Conservation (phyloP, 2,888 invertebrate genomes). For the Folsomia manolachei region DNA sequence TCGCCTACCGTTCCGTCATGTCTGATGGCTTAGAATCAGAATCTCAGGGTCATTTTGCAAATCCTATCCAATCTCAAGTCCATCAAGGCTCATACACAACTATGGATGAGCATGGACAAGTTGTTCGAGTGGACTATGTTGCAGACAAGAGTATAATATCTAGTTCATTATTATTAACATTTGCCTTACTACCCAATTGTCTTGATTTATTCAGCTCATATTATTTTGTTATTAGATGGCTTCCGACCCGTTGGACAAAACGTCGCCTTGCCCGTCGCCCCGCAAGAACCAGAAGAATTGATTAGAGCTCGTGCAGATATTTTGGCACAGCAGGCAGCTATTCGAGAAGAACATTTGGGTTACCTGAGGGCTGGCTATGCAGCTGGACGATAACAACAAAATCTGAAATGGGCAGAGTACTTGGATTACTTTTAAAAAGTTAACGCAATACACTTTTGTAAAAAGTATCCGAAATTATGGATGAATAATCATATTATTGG, state of each 20-base stretch:
- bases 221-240: constrained; percentile 26
- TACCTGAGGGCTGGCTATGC: constrained; percentile 34
- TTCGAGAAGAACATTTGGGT: constrained; percentile 36
- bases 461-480: too few species aligned
- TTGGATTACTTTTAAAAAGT: too few species aligned
- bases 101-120: constrained; percentile 37
- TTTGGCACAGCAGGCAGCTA: constrained; percentile 26
- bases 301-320: constrained; percentile 34
- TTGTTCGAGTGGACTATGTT: constrained; percentile 37
- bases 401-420: too few species aligned
- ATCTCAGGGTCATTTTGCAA: constrained; percentile 33
- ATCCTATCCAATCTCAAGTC: constrained; percentile 37
- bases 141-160: constrained; percentile 37
- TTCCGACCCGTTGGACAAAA: constrained; percentile 27
- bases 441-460: too few species aligned
- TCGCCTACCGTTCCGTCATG: constrained; percentile 32
- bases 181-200: not conserved
- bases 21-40: constrained; percentile 38
- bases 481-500: too few species aligned
- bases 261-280: constrained; percentile 27
- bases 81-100: constrained; percentile 42
- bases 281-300: constrained; percentile 32
- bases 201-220: not conserved
- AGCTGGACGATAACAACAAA: too few species aligned
- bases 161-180: too few species aligned